Conservation (phyloP, 2,113 vertebrate genomes). For the Pedionomus torquatus region DNA sequence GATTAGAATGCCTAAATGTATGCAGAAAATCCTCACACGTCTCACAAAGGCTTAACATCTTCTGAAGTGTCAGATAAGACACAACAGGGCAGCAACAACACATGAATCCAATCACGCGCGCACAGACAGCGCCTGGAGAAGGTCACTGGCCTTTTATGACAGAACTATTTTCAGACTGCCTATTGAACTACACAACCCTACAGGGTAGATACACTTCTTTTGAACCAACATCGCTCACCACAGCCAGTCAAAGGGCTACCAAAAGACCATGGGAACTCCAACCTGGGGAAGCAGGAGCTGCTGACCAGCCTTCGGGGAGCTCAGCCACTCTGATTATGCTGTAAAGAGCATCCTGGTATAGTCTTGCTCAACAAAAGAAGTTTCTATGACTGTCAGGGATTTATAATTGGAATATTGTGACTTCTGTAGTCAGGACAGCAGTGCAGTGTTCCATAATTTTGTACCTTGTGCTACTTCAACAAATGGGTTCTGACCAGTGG, state of each 20-base stretch:
- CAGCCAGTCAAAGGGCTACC: background rate
- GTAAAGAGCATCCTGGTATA: rapidly evolving
- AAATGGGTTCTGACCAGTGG: background rate
- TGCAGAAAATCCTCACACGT: background rate
- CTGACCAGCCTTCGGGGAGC: background rate
- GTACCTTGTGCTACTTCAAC: background rate
- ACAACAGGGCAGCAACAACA: background rate
- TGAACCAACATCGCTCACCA: rapidly evolving
- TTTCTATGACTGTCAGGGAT: background rate
- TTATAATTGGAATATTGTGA: background rate
- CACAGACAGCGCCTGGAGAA: background rate
- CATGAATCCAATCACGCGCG: background rate
- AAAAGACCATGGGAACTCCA: background rate
- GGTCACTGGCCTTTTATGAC: background rate
- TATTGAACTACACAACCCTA: background rate
- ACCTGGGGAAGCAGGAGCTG: background rate
- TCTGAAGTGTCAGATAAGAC: background rate
- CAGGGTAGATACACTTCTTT: rapidly evolving
- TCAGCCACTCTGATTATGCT: background rate
- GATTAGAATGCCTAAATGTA: background rate
- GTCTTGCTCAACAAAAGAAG: background rate
- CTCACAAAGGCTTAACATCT: background rate
- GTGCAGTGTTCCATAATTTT: rapidly evolving
- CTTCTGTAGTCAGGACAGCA: background rate
- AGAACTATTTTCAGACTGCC: background rate